Evolutionary conservation across 2,797 vertebrate genomes (phyloP).

Genomic region (Natrix natrix): DNA sequence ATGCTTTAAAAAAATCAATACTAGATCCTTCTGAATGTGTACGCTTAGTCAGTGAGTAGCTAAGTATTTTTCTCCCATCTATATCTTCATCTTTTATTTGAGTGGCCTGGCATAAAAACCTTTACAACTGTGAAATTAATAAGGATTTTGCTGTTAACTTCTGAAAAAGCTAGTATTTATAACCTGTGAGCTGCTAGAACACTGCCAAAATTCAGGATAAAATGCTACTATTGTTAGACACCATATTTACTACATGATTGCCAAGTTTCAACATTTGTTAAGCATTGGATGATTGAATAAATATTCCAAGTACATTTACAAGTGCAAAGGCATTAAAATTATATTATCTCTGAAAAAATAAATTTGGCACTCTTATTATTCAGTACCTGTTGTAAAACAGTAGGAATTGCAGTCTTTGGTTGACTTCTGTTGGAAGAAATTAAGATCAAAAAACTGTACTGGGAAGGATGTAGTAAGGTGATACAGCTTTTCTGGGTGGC

Average conservation of each 20-base stretch:
- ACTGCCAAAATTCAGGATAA: constrained; percentile 14
- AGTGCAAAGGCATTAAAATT: background rate
- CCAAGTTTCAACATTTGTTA: constrained; percentile 4
- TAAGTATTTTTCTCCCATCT: constrained; percentile 19
- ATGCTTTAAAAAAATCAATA: background rate
- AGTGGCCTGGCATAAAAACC: background rate
- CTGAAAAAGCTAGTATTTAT: background rate
- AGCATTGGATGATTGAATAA: background rate
- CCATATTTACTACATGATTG: constrained; percentile 3
- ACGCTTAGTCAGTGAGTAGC: background rate
- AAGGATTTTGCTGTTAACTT: background rate
- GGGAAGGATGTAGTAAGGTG: background rate
- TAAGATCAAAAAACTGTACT: background rate
- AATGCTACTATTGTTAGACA: background rate
- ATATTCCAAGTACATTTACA: background rate
- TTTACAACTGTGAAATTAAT: background rate
- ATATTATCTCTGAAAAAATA: background rate
- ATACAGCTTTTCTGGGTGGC: background rate
- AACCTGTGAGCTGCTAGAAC: constrained; percentile 16
- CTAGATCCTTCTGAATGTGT: background rate
- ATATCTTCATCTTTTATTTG: constrained; percentile 3
- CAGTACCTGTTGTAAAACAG: background rate
- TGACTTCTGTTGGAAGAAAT: background rate
- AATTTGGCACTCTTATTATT: background rate
- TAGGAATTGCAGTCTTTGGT: background rate